Conservation (phyloP, 64 coral and sea anemone species). For the Anthopleura sola region DNA sequence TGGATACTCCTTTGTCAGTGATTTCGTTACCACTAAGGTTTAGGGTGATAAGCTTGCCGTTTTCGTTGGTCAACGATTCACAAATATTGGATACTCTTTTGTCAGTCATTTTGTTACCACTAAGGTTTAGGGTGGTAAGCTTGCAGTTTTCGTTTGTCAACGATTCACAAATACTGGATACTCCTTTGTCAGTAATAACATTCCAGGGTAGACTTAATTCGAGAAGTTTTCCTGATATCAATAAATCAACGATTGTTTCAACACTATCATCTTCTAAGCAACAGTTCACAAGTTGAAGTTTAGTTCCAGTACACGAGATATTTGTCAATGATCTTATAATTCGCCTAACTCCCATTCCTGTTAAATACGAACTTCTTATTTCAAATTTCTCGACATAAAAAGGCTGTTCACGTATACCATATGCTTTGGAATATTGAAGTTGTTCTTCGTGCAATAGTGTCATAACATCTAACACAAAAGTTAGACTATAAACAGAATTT, state of each 20-base stretch:
- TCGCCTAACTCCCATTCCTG: background rate
- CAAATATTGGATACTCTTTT: background rate
- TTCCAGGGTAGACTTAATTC: too few species aligned
- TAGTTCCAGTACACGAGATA: background rate
- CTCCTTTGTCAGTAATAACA: too few species aligned
- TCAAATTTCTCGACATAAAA: background rate
- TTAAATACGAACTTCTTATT: background rate
- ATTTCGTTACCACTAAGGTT: too few species aligned
- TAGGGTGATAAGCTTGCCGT: too few species aligned
- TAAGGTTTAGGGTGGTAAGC: too few species aligned
- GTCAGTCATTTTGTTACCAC: background rate
- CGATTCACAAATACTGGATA: too few species aligned
- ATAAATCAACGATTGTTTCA: too few species aligned
- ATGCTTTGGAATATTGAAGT: background rate
- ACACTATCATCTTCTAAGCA: background rate
- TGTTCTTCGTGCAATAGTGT: background rate
- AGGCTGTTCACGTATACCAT: background rate
- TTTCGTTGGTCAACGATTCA: background rate
- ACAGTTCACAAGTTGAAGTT: background rate
- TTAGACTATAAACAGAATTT: background rate
- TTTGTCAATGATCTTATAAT: background rate
- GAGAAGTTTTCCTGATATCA: too few species aligned
- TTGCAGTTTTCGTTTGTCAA: too few species aligned
- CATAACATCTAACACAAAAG: background rate
- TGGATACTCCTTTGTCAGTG: too few species aligned